Base-by-base conservation (phyloP, 2,797 vertebrate genomes). In the Sebastes alutus region DNA sequence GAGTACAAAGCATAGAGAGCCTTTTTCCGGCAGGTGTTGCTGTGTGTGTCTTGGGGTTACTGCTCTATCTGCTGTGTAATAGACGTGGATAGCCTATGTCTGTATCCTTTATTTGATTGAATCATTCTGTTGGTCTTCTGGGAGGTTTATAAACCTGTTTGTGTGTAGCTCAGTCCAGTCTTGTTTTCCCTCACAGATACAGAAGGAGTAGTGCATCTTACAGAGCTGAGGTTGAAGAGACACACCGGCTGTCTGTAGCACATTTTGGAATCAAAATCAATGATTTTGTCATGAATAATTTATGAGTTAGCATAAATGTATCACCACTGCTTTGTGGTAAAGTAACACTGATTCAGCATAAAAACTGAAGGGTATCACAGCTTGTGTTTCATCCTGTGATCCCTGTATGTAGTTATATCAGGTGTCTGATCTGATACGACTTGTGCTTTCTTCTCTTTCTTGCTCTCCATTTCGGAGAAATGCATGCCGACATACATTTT, bases 251-350 rank as follows among this genome's bases (percentile, higher is more conserved):
- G 23, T 72, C 70, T 22, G 7, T 13, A 29, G 72, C 72, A 81
- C 81, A 70, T 83, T 84, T 80, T 78, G 27, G 33, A 73, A 82
- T 71, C 59, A 20, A 56, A 88, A 88, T 91, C 89, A 81, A 87
- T 93, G 49, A 46, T 76, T 82, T 72, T 59, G 5, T 25, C 49
- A 86, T 92, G 61, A 91, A 93, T 92, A 85, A 91, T 93, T 90
- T 81, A 93, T 61, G 29, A 54, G 25, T 32, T 8, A 35, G 76
- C 46, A 78, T 71, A 77, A 67, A 81, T 55, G 54, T 63, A 77
- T 73, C 72, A n/a, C 32, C 10, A 7, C 13, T 73, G 60, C 27
- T 85, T 69, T 78, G 69, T 70, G 72, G 65, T 77, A 63, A 62
- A 83, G 84, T 81, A 74, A 75, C 66, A 88, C 69, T 79, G 71